These are phyloP conservation scores for Characodon lateralis DNA, from an alignment of 2,797 vertebrate genomes.

Conservation along the genomic window DNA sequence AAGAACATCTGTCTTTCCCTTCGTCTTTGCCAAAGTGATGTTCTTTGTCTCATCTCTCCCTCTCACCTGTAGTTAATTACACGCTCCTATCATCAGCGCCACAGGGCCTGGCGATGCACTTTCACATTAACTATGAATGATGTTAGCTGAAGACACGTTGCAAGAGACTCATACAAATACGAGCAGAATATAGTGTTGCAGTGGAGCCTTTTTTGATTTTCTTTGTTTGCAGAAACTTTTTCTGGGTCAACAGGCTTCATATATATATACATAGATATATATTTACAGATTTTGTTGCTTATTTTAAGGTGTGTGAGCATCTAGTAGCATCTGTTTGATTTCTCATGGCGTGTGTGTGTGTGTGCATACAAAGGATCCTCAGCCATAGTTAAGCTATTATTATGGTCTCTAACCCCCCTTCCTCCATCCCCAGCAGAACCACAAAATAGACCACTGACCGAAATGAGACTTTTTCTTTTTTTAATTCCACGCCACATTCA, in stretches of 20 bases:
- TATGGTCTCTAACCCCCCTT: slow-evolving; percentile 29
- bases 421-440: background rate
- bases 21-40: slow-evolving; percentile 20
- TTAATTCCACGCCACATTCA: slow-evolving; percentile 35
- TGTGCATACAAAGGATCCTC: slow-evolving; percentile 7
- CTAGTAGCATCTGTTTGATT: slow-evolving; percentile 5
- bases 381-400: slow-evolving; percentile 35
- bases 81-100: slow-evolving; percentile 39
- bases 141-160: slow-evolving; percentile 28
- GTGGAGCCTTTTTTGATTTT: background rate
- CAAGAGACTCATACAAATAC: slow-evolving; percentile 12
- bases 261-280: background rate
- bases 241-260: background rate
- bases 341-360: background rate
- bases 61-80: slow-evolving; percentile 34
- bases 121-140: slow-evolving; percentile 66
- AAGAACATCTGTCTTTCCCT: slow-evolving; percentile 17
- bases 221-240: slow-evolving; percentile 1
- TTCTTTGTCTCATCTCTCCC: slow-evolving; percentile 20
- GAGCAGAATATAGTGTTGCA: slow-evolving; percentile 7
- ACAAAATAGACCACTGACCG: slow-evolving; percentile 42
- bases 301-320: slow-evolving; percentile 1
- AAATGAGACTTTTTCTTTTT: slow-evolving; percentile 29
- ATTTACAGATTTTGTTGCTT: background rate
- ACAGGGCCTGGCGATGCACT: slow-evolving; percentile 36